Evolutionary conservation across 1,140 invertebrate genomes (phyloP).

Genomic region (Sinonovacula constricta): DNA sequence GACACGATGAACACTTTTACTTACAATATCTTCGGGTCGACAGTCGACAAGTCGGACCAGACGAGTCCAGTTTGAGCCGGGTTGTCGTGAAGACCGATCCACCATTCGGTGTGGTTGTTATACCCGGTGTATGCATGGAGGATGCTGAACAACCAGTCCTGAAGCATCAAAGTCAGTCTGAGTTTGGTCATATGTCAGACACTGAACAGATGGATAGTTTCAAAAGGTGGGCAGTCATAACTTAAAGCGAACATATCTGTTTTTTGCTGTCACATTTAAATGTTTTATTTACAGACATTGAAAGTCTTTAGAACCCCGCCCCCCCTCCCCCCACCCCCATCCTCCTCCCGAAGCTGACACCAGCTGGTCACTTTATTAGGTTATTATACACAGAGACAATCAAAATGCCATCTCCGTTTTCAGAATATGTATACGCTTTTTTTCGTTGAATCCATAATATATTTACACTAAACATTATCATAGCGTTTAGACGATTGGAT

Average conservation of each 20-base stretch:
- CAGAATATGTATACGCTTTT: no score
- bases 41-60: conserved; percentile 26
- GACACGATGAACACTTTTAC: not conserved
- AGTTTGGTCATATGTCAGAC: not conserved
- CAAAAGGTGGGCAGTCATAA: not conserved
- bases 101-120: conserved; percentile 41
- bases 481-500: not conserved
- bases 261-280: not conserved
- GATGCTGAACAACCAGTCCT: conserved; percentile 26
- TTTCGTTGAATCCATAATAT: no score
- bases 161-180: not conserved
- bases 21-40: conserved; percentile 31
- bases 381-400: no score
- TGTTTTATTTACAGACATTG: not conserved
- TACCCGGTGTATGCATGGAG: conserved; percentile 22
- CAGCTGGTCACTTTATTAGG: no score
- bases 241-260: not conserved
- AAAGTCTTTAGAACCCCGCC: no score
- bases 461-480: not conserved
- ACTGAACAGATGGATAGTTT: not conserved
- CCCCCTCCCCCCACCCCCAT: no score
- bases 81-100: conserved; percentile 44
- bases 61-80: conserved; percentile 7
- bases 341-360: no score
- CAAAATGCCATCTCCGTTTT: no score